Conservation (phyloP, 1,140 invertebrate species). For the Ceratosolen solmsi region DNA sequence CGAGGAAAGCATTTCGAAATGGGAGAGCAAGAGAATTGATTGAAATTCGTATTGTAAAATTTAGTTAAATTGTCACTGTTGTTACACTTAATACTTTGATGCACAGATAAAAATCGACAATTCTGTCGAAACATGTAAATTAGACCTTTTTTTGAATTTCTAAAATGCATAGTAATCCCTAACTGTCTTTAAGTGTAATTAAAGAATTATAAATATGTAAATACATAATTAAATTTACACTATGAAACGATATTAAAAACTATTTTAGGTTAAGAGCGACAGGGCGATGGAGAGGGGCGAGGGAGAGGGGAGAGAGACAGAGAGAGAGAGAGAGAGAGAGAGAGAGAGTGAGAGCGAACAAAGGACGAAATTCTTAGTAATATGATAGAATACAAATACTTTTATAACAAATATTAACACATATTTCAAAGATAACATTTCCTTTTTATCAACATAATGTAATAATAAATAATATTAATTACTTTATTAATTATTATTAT, state of each 20-base stretch:
- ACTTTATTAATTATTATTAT: too few relatives aligned
- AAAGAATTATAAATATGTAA: not conserved
- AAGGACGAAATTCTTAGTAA: conserved; percentile 24
- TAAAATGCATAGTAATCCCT: not conserved
- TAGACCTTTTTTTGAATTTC: conserved; percentile 10
- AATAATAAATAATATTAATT: too few relatives aligned
- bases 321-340: not conserved
- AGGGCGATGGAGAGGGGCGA: not conserved
- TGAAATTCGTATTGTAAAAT: not conserved
- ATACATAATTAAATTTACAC: not conserved
- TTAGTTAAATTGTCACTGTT: not conserved
- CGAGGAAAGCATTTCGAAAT: not conserved
- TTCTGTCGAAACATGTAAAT: not conserved
- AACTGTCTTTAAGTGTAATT: not conserved
- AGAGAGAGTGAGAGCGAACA: not conserved
- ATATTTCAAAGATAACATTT: too few relatives aligned
- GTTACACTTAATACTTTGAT: conserved; percentile 23
- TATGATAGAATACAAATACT: too few relatives aligned
- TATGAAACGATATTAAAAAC: not conserved
- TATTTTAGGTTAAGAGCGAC: not conserved
- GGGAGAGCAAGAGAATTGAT: not conserved
- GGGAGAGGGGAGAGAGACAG: not conserved
- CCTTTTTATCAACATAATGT: too few relatives aligned
- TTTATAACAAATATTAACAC: too few relatives aligned
- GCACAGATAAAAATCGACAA: not conserved